These are phyloP conservation scores for Bhutanitis thaidina DNA, from an alignment of 2,888 invertebrate species.

Conservation along the genomic window DNA sequence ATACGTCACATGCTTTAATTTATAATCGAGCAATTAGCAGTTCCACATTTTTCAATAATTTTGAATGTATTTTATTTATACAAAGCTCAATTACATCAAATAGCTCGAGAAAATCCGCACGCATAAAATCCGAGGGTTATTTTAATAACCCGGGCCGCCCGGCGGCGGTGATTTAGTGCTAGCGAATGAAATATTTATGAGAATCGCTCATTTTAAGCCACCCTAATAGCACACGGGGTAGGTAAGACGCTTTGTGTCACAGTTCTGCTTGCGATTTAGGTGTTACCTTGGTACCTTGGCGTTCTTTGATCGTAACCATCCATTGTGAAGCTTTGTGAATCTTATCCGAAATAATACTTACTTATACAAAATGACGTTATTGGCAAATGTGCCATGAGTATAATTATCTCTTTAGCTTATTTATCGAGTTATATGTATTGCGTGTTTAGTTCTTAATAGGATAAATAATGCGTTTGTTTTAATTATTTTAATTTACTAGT, in stretches of 20 bases:
- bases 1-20: no score
- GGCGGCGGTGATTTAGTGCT: slow-evolving; percentile 17
- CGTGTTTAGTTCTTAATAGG: background rate
- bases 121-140: slow-evolving; percentile 16
- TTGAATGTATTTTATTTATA: background rate
- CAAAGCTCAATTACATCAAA: slow-evolving; percentile 18
- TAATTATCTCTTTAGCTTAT: background rate
- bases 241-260: slow-evolving; percentile 16
- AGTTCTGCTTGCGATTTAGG: slow-evolving; percentile 3
- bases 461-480: no score
- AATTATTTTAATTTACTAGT: no score
- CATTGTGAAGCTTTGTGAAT: background rate
- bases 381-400: background rate
- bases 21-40: no score
- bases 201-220: slow-evolving; percentile 21
- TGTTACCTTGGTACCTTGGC: background rate
- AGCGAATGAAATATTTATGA: slow-evolving; percentile 21
- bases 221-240: slow-evolving; percentile 15
- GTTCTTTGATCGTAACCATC: slow-evolving; percentile 16
- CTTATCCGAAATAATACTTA: slow-evolving; percentile 5
- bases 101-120: slow-evolving; percentile 9
- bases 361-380: background rate
- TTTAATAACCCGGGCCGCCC: slow-evolving; percentile 18
- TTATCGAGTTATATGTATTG: background rate
- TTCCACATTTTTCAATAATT: no score